phyloP scores from a whole-genome alignment of 64 coral and sea anemone genomes.

The Platygyra sinensis region DNA sequence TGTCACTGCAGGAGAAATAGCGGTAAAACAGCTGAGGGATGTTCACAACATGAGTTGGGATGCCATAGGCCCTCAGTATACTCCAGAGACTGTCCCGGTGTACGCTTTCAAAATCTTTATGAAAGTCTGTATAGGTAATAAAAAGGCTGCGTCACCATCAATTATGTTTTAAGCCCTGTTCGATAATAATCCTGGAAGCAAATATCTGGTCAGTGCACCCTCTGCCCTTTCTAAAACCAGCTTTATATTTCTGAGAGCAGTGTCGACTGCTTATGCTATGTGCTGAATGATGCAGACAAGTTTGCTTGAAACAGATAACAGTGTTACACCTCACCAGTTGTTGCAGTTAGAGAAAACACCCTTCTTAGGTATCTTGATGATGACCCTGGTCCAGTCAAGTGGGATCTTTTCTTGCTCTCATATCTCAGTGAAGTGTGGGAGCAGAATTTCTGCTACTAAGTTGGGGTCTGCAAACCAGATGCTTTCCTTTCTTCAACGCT shows the following conservation, averaged over 20 bases:
- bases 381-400: constrained; percentile 2
- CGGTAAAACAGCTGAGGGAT: not conserved
- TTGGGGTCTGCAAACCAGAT: constrained; percentile 17
- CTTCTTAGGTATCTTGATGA: constrained; percentile 27
- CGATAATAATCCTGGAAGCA: not conserved
- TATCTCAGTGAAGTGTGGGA: constrained; percentile 11
- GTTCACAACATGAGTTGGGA: not conserved
- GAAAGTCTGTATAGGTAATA: not conserved
- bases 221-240: too few relatives aligned
- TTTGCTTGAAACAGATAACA: not conserved
- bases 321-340: not conserved
- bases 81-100: not conserved
- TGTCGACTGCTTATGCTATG: too few relatives aligned
- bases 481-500: constrained; percentile 46
- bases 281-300: not conserved
- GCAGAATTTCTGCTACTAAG: not conserved
- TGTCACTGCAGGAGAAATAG: not conserved
- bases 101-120: not conserved
- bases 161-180: not conserved
- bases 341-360: not conserved
- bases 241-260: too few relatives aligned
- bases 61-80: not conserved
- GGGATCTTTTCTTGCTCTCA: not conserved
- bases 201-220: not conserved
- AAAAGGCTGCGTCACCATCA: not conserved